Conservation (phyloP, 2,113 vertebrate species). For the Calidris pugnax region DNA sequence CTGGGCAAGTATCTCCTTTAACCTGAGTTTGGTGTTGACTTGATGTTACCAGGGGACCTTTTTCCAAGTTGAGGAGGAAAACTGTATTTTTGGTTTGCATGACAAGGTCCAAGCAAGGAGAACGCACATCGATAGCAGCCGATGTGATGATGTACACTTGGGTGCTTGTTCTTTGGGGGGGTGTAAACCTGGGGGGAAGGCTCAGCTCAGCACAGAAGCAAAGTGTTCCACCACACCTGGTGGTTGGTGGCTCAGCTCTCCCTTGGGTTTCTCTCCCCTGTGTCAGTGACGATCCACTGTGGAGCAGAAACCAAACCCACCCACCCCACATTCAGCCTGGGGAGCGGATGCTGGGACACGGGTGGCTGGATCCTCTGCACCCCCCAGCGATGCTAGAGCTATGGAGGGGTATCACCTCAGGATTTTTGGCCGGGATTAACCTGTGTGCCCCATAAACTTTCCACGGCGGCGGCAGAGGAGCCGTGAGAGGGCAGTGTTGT, state of each 20-base stretch:
- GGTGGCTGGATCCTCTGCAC: not conserved
- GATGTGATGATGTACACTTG: rapidly evolving
- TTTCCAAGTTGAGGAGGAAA: not conserved
- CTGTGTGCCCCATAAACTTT: rapidly evolving
- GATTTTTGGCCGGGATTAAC: rapidly evolving
- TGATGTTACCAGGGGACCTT: not conserved
- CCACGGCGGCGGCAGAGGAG: rapidly evolving
- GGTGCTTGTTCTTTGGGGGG: rapidly evolving
- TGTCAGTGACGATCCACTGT: rapidly evolving
- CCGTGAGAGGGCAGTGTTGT: constrained; percentile 72
- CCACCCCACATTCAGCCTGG: not conserved
- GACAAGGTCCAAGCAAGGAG: not conserved
- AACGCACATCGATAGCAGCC: rapidly evolving
- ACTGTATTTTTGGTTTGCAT: not conserved
- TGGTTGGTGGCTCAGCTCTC: rapidly evolving
- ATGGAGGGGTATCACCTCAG: rapidly evolving
- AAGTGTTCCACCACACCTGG: not conserved
- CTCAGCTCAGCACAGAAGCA: not conserved
- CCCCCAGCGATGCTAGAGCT: not conserved
- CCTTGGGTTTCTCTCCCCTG: not conserved
- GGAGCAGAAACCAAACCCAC: not conserved
- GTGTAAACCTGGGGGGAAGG: not conserved
- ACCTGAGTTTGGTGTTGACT: rapidly evolving
- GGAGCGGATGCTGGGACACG: no score
- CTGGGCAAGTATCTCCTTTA: rapidly evolving